phyloP scores from a whole-genome alignment of 1,140 invertebrate genomes.

The Plutomurus gul region DNA sequence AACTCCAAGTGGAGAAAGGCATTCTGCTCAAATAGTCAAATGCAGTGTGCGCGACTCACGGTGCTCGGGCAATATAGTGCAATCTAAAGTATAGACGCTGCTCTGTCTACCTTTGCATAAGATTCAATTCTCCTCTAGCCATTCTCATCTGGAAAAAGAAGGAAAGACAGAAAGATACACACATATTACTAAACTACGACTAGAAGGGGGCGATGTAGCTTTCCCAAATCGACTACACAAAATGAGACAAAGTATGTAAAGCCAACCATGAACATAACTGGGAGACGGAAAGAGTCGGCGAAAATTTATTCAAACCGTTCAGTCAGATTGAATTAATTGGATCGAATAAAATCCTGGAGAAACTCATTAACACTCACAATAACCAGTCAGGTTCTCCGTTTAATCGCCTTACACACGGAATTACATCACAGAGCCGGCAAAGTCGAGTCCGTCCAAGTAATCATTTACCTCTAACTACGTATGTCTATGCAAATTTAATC shows the following conservation, averaged over 20 bases:
- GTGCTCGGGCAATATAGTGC: neutral
- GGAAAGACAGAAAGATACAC: neutral
- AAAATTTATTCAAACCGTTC: constrained; percentile 46
- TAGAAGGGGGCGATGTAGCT: neutral
- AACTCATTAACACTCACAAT: constrained; percentile 52
- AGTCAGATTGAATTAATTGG: constrained; percentile 50
- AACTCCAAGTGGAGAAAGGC: constrained; percentile 15
- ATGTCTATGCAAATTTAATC: constrained; percentile 22
- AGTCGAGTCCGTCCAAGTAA: neutral
- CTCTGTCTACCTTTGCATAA: neutral
- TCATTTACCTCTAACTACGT: constrained; percentile 33
- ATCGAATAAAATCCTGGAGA: constrained; percentile 48
- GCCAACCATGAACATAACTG: neutral
- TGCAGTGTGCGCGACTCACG: no score
- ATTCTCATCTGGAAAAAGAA: neutral
- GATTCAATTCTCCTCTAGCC: neutral
- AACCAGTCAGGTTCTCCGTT: constrained; percentile 34
- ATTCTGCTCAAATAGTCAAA: neutral
- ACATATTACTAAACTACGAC: no score
- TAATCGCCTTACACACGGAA: constrained; percentile 45
- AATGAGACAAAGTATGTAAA: constrained; percentile 13
- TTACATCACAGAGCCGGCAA: constrained; percentile 29
- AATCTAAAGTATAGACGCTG: neutral
- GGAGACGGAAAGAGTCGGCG: constrained; percentile 10
- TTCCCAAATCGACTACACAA: no score